phyloP scores from a whole-genome alignment of 2,113 vertebrate genomes.

The Nerophis ophidion region DNA sequence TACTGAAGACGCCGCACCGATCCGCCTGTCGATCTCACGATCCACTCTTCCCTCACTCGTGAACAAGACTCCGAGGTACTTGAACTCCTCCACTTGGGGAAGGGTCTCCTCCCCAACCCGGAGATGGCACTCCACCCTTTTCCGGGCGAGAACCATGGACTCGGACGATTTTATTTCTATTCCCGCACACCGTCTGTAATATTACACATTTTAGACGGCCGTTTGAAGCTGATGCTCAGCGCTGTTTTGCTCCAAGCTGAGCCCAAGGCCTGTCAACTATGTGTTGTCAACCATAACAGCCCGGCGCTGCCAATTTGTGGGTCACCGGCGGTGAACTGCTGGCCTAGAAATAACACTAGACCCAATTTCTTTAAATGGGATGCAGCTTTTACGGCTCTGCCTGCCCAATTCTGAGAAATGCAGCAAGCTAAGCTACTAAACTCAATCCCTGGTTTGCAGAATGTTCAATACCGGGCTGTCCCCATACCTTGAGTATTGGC shows the following conservation, averaged over 20 bases:
- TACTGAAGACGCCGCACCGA: too few species aligned
- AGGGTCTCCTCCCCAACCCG: too few species aligned
- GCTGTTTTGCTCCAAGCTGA: slow-evolving; percentile 11
- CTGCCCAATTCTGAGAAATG: background rate
- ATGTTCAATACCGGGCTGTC: too few species aligned
- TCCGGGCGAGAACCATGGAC: too few species aligned
- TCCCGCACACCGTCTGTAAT: too few species aligned
- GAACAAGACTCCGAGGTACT: too few species aligned
- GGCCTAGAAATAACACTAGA: slow-evolving; percentile 44
- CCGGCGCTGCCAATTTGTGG: slow-evolving; percentile 42
- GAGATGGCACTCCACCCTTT: too few species aligned
- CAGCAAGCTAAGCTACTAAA: background rate
- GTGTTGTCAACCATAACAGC: slow-evolving; percentile 38
- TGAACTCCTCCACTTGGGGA: too few species aligned
- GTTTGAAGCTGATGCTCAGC: slow-evolving; percentile 3
- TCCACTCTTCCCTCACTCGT: too few species aligned
- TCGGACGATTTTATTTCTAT: too few species aligned
- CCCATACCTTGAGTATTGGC: too few species aligned
- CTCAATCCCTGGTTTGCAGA: background rate
- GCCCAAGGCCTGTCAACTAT: slow-evolving; percentile 23
- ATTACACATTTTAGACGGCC: background rate
- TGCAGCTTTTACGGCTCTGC: background rate
- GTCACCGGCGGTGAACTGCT: slow-evolving; percentile 39
- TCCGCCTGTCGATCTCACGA: too few species aligned
- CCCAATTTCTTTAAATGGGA: slow-evolving; percentile 15